A percentile compares a stretch with the other conserved stretches of the same genome.
phyloP scores from a whole-genome alignment of 2,888 invertebrate genomes.

The Timandra comae region DNA sequence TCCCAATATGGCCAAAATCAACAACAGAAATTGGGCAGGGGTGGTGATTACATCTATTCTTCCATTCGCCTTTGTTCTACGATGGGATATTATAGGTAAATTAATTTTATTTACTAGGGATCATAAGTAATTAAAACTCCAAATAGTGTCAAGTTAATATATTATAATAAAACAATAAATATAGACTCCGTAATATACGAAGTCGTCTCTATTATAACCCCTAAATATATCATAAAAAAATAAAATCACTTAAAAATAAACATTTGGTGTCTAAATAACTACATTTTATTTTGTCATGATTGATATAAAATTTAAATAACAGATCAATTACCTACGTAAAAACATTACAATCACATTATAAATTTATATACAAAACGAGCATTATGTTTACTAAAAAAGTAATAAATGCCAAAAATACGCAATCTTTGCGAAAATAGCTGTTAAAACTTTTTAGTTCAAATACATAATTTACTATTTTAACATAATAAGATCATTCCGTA shows the following conservation, averaged over 20 bases:
- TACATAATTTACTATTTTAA: too few relatives aligned
- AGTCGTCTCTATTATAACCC: conserved; percentile 29
- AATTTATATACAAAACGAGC: not conserved
- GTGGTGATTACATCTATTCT: too few relatives aligned
- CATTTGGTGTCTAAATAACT: conserved; percentile 51
- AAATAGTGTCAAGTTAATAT: conserved; percentile 27
- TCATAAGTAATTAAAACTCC: too few relatives aligned
- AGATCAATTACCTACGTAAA: conserved; percentile 2
- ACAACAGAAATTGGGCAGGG: too few relatives aligned
- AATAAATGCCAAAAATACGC: not conserved
- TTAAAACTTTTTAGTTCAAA: too few relatives aligned
- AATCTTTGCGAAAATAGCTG: not conserved
- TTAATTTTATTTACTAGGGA: too few relatives aligned
- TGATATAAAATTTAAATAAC: conserved; percentile 9
- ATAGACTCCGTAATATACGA: conserved; percentile 67
- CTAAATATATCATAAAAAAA: conserved; percentile 17
- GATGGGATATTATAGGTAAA: too few relatives aligned
- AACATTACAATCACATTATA: too few relatives aligned
- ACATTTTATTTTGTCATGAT: conserved; percentile 56
- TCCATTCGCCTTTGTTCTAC: too few relatives aligned
- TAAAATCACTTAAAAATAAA: conserved; percentile 40
- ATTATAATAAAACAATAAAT: conserved; percentile 59
- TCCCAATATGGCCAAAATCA: too few relatives aligned
- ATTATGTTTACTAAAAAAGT: not conserved
- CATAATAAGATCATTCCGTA: too few relatives aligned